Conservation (phyloP, 2,888 invertebrate species). For the Tryphoninae sp. region DNA sequence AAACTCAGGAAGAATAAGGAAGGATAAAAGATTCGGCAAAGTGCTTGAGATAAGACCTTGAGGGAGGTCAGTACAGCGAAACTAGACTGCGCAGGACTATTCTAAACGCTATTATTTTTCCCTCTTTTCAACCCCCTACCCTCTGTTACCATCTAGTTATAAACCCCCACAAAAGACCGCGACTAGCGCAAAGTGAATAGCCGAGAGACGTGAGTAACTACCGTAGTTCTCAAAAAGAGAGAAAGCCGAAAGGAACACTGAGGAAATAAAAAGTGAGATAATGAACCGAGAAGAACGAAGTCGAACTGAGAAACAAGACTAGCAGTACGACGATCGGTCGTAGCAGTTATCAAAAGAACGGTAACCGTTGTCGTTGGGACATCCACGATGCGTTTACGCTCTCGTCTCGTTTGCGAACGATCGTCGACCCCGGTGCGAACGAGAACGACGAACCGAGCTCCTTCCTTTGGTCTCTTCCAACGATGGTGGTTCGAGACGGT, state of each 20-base stretch:
- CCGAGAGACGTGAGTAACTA: constrained; percentile 11
- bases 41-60: constrained; percentile 71
- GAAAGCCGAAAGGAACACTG: constrained; percentile 39
- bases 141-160: not conserved
- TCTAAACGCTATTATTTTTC: constrained; percentile 31
- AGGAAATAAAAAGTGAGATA: constrained; percentile 58
- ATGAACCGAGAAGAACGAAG: constrained; percentile 56
- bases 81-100: constrained; percentile 45
- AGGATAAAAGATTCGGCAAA: constrained; percentile 24
- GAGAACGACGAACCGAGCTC: not conserved
- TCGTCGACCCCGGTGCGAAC: constrained; percentile 52
- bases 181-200: constrained; percentile 33
- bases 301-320: constrained; percentile 34
- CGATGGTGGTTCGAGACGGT: constrained; percentile 10
- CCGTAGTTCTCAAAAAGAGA: not conserved
- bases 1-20: constrained; percentile 16
- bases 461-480: constrained; percentile 37
- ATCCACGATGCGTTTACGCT: constrained; percentile 3
- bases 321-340: constrained; percentile 59
- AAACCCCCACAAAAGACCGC: not conserved
- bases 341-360: constrained; percentile 67
- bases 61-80: constrained; percentile 72
- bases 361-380: constrained; percentile 59
- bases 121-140: not conserved
- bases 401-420: constrained; percentile 56